phyloP scores from a whole-genome alignment of 2,113 vertebrate genomes.

The Miniopterus natalensis region DNA sequence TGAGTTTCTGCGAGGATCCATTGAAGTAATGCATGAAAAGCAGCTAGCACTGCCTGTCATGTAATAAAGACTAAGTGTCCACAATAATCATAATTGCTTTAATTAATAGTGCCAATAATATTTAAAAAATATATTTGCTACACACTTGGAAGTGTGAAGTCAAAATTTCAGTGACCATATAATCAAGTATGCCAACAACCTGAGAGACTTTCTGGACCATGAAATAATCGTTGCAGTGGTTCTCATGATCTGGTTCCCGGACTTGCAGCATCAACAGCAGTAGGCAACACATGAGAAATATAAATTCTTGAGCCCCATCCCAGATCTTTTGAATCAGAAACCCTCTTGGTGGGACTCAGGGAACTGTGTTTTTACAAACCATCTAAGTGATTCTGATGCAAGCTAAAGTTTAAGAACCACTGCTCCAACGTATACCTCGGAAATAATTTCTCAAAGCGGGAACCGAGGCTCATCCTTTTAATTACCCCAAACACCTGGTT shows the following conservation, averaged over 20 bases:
- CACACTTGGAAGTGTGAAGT: slow-evolving; percentile 49
- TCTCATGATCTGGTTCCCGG: neutral
- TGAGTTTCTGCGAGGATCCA: slow-evolving; percentile 21
- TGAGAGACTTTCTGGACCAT: neutral
- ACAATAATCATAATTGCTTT: neutral
- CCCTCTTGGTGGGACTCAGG: neutral
- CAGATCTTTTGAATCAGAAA: neutral
- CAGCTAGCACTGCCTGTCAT: neutral
- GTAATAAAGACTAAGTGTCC: neutral
- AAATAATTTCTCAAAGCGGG: slow-evolving; percentile 25
- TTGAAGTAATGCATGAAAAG: neutral
- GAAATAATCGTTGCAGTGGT: neutral
- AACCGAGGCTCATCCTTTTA: slow-evolving; percentile 53
- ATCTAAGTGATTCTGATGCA: neutral
- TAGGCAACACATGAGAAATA: neutral
- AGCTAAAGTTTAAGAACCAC: slow-evolving; percentile 28
- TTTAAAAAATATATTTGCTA: slow-evolving; percentile 33
- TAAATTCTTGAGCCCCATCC: neutral
- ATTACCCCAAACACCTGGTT: slow-evolving; percentile 72
- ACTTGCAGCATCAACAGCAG: neutral
- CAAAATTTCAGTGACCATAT: neutral
- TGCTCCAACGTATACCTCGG: neutral
- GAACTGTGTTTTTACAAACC: slow-evolving; percentile 1
- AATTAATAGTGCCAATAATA: slow-evolving; percentile 5
- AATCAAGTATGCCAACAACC: neutral